Evolutionary conservation across 2,888 invertebrate genomes (phyloP).

Genomic region (Pristionchus exspectatus): DNA sequence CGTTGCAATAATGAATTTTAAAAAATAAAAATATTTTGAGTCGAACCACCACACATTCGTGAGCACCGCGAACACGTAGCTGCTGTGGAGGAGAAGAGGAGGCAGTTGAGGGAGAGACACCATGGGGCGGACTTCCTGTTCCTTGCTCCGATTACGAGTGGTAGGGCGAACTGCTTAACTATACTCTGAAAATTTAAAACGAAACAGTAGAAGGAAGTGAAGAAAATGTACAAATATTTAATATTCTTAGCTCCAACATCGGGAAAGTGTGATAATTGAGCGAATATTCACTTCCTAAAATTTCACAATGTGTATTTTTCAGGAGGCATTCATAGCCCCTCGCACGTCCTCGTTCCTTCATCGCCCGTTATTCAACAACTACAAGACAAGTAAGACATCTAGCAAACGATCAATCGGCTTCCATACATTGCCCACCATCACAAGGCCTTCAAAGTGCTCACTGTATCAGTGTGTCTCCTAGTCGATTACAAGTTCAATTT

Average conservation of each 20-base stretch:
- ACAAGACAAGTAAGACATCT: background rate
- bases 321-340: slow-evolving; percentile 11
- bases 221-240: too few relatives aligned
- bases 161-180: background rate
- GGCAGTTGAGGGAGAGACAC: background rate
- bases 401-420: background rate
- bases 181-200: too few relatives aligned
- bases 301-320: too few relatives aligned
- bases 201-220: too few relatives aligned
- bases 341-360: slow-evolving; percentile 1
- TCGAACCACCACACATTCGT: background rate
- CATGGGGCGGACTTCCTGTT: background rate
- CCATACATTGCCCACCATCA: too few relatives aligned
- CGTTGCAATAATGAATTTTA: too few relatives aligned
- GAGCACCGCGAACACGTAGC: slow-evolving; percentile 11
- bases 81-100: slow-evolving; percentile 26
- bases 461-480: too few relatives aligned
- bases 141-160: background rate
- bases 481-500: background rate
- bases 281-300: too few relatives aligned
- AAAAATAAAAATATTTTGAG: background rate
- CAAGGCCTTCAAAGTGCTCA: too few relatives aligned
- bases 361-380: background rate
- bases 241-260: background rate
- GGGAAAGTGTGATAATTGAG: background rate